A percentile compares a stretch with the other conserved stretches of the same genome.
phyloP scores from a whole-genome alignment of 64 coral and sea anemone genomes.

The Stylophora pistillata region DNA sequence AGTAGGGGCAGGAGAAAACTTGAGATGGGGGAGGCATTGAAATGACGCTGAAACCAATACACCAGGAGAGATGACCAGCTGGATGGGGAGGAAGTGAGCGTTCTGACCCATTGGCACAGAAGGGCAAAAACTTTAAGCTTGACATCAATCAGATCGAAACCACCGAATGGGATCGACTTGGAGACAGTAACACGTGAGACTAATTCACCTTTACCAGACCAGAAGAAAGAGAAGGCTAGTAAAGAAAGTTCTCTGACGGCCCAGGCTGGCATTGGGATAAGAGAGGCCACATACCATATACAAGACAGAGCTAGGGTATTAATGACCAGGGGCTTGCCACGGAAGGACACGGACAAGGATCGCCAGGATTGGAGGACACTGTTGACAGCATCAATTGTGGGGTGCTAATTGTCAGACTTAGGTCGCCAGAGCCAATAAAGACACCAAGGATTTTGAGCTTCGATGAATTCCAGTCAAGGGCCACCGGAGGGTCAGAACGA shows the following conservation, averaged over 20 bases:
- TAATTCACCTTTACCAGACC: not conserved
- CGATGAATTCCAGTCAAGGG: not conserved
- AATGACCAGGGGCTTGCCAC: not conserved
- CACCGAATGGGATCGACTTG: not conserved
- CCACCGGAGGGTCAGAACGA: constrained; percentile 27
- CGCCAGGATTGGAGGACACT: constrained; percentile 21
- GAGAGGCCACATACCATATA: constrained; percentile 25
- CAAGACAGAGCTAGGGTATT: constrained; percentile 29
- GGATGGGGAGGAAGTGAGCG: not conserved
- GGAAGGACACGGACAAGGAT: not conserved
- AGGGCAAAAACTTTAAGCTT: not conserved
- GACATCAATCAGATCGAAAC: not conserved
- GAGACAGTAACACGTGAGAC: not conserved
- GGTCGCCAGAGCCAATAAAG: constrained; percentile 18
- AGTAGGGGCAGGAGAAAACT: not conserved
- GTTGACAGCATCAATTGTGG: not conserved
- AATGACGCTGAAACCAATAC: not conserved
- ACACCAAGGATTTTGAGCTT: constrained; percentile 12
- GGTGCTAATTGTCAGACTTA: not conserved
- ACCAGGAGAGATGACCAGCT: not conserved
- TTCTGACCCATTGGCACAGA: not conserved
- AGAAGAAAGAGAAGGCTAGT: not conserved
- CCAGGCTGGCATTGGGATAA: not conserved
- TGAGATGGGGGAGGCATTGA: not conserved
- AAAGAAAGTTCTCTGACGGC: not conserved